Conservation (phyloP, 2,113 vertebrate genomes). For the Ondatra zibethicus region DNA sequence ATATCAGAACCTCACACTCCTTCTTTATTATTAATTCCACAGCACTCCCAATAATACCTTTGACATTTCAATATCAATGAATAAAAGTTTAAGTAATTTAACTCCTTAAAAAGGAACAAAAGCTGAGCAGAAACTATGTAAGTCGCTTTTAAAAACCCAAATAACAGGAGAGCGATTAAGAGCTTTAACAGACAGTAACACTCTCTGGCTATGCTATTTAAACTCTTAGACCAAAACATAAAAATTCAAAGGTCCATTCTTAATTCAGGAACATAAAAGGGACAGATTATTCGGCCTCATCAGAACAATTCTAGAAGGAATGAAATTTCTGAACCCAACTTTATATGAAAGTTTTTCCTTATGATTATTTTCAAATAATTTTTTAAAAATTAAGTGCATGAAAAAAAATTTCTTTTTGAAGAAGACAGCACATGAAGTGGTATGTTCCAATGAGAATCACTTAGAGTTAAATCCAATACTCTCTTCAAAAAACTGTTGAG, state of each 20-base stretch:
- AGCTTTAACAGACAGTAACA: conserved; percentile 30
- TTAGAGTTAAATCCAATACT: conserved; percentile 68
- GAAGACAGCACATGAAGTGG: conserved; percentile 40
- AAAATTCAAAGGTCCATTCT: conserved; percentile 40
- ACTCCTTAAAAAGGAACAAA: conserved; percentile 45
- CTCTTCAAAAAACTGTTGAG: background rate
- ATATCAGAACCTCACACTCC: background rate
- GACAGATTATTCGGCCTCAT: conserved; percentile 32
- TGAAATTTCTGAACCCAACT: conserved; percentile 5
- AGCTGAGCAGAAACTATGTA: background rate
- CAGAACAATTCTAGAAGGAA: conserved; percentile 54
- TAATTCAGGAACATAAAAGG: conserved; percentile 39
- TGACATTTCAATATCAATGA: background rate
- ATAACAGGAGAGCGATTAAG: conserved; percentile 47
- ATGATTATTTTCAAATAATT: conserved; percentile 39
- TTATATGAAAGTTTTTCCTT: conserved; percentile 49
- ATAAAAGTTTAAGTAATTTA: conserved; percentile 47
- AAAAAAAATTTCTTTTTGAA: conserved; percentile 60
- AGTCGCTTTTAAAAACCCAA: conserved; percentile 28
- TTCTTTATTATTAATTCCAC: conserved; percentile 1
- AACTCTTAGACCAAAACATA: conserved; percentile 27
- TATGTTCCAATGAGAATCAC: conserved; percentile 16
- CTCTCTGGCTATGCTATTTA: background rate
- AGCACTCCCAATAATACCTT: background rate
- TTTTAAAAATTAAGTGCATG: background rate